Base-by-base conservation (phyloP, 2,888 invertebrate genomes). In the Limnephilus marmoratus region DNA sequence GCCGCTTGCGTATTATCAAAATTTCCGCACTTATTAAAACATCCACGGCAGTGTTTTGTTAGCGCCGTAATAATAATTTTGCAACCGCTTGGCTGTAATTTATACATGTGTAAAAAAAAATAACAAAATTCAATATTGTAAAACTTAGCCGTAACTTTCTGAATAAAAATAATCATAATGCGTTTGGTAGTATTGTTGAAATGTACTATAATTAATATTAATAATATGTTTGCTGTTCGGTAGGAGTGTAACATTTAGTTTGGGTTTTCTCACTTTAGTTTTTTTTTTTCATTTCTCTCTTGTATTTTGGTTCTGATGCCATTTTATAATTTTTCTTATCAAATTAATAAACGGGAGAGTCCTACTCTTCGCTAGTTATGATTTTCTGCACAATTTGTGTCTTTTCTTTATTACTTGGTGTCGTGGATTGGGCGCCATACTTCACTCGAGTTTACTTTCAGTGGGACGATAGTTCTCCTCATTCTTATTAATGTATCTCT, bases 201-300 rank as follows among this genome's bases (percentile, higher is more conserved):
- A 83, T 83, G 31, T 34, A 83, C 18, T 37, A 83, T 83, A 24
- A 83, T 83, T 12, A 83, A 83, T 49, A 45, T 45, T 45, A 12
- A 45, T 41, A 45, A 45, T 83, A 83, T 37, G 83, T 83, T 83
- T 83, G 37, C 13, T 24, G 68, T 83, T 37, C 37, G 83, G 83
- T 83, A 83, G 83, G 83, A 87, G 24, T 87, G 49, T 87, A 87
- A 68, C 68, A 49, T 87, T 29, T 87, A 87, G 68, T 87, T 49
- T 68, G 68, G 49, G 49, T 87, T 87, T 87, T 87, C 87, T 87
- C 68, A 37, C 49, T 87, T 41, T 87, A 18, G 13, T 45, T 86
- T 86, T 86, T 24, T 86, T 24, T 13, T 34, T 1, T 34, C 13
- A 83, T 83, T 83, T 83, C 34, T 83, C 12, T 83, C 37, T 41